Evolutionary conservation across 2,113 vertebrate species (phyloP), one percentile per base, ranked within the genome.

Genomic region (Apteryx mantelli): DNA sequence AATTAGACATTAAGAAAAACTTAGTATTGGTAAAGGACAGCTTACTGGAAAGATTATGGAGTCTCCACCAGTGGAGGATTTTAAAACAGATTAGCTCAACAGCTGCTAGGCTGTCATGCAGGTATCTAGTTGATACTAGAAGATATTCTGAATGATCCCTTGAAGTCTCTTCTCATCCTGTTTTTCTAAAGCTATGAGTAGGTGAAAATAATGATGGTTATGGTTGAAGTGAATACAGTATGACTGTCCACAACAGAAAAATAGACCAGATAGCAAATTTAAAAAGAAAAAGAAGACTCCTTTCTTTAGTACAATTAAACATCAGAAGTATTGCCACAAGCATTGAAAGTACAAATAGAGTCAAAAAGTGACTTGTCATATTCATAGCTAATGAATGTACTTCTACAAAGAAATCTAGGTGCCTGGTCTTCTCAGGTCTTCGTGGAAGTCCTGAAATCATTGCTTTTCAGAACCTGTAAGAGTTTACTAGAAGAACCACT

Each of bases 381-480:
- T 71, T 71, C 17, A 46, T 38, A 20, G 14, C 28, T 96, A 93
- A 84, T 50, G 8, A 68, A 87, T 32, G 73, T n/a, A 73, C n/a
- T 53, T 87, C 61, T 91, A 71, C 66, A 88, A 61, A 91, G 70
- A 94, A 93, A 85, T 42, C 56, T 79, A 85, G 61, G 82, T 82
- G 56, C 30, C 25, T 30, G 17, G 10, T 60, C 56, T 58, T 58
- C 21, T 58, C 56, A 58, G 56, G 56, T 58, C 14, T 56, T 78
- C 34, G 17, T 5, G n/a, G 42, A 91, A 87, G n/a, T 76, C 60
- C 70, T 64, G 75, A 93, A 87, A 92, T 46, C n/a, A 56, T 48
- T 82, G 25, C 3, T 68, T 64, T 80, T 76, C 63, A 65, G 40
- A 82, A 4, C 28, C 34, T 53, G 24, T 58, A 69, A 52, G 52